Evolutionary conservation across 2,113 vertebrate genomes (phyloP).

Genomic region (Atlantisia rogersi): DNA sequence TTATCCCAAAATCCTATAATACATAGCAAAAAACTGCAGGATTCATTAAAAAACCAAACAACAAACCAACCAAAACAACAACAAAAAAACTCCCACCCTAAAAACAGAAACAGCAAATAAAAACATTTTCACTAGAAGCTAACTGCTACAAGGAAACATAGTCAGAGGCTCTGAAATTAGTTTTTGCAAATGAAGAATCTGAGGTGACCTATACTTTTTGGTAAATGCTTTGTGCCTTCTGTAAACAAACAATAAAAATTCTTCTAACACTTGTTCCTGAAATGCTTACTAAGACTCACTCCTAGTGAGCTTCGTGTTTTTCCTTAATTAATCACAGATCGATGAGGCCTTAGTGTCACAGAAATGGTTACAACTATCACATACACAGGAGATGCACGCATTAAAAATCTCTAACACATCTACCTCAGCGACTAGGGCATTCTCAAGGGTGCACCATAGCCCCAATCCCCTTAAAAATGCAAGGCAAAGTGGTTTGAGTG

Average conservation of each 20-base stretch:
- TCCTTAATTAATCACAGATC: rapidly evolving
- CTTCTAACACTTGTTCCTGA: neutral
- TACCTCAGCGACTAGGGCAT: neutral
- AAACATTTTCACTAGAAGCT: neutral
- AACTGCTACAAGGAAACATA: neutral
- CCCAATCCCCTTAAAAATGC: neutral
- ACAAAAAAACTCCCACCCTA: too few species aligned
- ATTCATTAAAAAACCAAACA: neutral
- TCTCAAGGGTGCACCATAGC: neutral
- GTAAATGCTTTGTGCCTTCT: neutral
- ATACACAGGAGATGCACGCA: rapidly evolving
- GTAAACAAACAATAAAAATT: neutral
- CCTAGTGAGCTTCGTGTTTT: neutral
- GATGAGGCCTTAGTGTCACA: neutral
- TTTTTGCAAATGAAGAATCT: neutral
- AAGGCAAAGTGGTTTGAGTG: neutral
- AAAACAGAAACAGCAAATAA: neutral
- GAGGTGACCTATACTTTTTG: neutral
- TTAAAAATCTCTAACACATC: neutral
- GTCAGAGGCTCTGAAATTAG: neutral
- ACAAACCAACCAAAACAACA: too few species aligned
- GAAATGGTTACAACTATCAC: neutral
- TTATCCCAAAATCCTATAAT: neutral
- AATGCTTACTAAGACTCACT: neutral
- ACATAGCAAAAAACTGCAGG: neutral